A percentile compares a stretch with the other conserved stretches of the same genome.
Evolutionary conservation across 92 coral and sea anemone genomes (phyloP).

Genomic region (Blastomussa wellsi): DNA sequence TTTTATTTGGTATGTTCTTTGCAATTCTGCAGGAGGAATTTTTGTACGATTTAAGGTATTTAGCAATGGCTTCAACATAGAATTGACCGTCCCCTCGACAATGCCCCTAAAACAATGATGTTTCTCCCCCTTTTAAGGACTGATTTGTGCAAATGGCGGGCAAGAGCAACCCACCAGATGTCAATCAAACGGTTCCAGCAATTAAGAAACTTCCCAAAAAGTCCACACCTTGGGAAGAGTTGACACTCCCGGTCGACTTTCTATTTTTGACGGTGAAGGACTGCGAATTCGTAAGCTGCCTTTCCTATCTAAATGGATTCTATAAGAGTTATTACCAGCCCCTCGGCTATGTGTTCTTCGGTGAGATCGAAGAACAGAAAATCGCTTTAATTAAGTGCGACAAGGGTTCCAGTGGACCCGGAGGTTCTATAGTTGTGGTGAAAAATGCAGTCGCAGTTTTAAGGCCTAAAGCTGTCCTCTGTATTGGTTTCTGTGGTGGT

Average conservation of each 20-base stretch:
- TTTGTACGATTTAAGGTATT: no score
- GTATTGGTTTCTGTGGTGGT: conserved; percentile 3
- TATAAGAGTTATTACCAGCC: background rate
- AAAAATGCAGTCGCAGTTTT: background rate
- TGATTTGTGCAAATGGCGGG: no score
- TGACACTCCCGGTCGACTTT: background rate
- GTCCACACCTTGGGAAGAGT: background rate
- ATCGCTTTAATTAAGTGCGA: conserved; percentile 3
- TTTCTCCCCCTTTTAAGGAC: no score
- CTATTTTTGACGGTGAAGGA: background rate
- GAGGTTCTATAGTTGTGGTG: background rate
- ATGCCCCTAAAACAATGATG: no score
- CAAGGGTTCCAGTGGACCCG: background rate
- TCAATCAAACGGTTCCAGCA: background rate
- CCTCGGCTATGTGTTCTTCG: conserved; percentile 7
- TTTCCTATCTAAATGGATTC: background rate
- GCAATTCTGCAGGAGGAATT: no score
- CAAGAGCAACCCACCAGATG: no score
- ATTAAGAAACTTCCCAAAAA: background rate
- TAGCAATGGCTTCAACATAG: no score
- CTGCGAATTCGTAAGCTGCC: background rate
- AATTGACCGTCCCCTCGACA: no score
- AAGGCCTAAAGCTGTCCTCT: conserved; percentile 16
- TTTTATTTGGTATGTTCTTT: no score
- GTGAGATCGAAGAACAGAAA: background rate